phyloP scores from a whole-genome alignment of 1,140 invertebrate species.

The Neodiprion virginianus region DNA sequence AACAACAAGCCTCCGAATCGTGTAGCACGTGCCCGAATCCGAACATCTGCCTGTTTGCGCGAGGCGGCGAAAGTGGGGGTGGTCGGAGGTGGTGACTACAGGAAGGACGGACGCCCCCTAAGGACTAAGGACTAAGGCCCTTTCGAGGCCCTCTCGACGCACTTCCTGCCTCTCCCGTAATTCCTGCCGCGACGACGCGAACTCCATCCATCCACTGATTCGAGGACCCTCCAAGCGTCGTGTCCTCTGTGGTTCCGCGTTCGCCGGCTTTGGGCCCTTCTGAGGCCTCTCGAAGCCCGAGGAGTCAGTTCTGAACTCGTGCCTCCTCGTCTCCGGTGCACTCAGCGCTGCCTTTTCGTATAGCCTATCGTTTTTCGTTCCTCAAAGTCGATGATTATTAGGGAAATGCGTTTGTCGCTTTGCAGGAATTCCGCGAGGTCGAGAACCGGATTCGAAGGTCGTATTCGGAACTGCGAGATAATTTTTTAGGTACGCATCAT shows the following conservation, averaged over 20 bases:
- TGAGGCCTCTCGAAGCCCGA: slow-evolving; percentile 3
- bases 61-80: not conserved
- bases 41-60: not conserved
- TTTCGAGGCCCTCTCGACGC: not conserved
- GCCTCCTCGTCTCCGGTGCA: no score
- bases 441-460: not conserved
- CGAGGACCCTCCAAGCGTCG: no score
- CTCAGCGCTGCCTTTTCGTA: no score
- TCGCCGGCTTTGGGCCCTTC: not conserved
- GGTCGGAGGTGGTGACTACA: not conserved
- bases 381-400: not conserved
- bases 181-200: no score
- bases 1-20: not conserved
- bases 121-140: not conserved
- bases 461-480: no score
- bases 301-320: not conserved
- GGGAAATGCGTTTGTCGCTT: not conserved
- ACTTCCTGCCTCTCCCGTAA: not conserved
- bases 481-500: no score
- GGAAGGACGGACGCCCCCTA: slow-evolving; percentile 6
- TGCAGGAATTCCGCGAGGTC: not conserved
- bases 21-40: slow-evolving; percentile 3
- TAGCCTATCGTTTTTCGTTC: not conserved
- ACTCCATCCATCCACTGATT: no score
- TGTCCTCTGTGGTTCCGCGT: no score